phyloP scores from a whole-genome alignment of 2,888 invertebrate genomes.

The Oegoconia quadripuncta region DNA sequence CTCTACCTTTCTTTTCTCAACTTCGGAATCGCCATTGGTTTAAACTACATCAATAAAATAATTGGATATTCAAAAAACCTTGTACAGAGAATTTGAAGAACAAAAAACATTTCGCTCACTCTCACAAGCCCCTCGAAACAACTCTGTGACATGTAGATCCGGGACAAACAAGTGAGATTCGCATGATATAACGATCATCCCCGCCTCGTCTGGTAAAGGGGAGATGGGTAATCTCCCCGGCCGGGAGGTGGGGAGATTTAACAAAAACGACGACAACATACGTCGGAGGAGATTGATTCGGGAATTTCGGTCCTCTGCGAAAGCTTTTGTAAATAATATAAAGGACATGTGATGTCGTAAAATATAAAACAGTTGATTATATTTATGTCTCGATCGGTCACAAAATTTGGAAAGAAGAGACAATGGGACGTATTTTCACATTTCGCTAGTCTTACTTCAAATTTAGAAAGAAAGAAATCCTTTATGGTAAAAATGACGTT shows the following conservation, averaged over 20 bases:
- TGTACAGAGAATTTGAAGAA: conserved; percentile 10
- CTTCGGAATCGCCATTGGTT: too few species aligned
- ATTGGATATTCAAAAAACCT: too few species aligned
- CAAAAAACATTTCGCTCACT: conserved; percentile 23
- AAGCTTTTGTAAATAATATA: conserved; percentile 6
- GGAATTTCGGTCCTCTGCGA: conserved; percentile 20
- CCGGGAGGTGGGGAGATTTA: conserved; percentile 24
- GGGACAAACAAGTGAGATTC: conserved; percentile 30
- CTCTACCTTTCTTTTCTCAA: too few species aligned
- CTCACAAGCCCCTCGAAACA: conserved; percentile 16
- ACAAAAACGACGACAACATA: conserved; percentile 32
- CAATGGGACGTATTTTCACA: too few species aligned
- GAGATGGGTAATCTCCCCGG: not conserved
- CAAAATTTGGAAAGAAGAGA: too few species aligned
- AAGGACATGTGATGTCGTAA: not conserved
- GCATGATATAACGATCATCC: conserved; percentile 30
- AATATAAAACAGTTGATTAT: too few species aligned
- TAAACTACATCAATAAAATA: too few species aligned
- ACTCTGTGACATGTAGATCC: conserved; percentile 29
- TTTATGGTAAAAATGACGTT: too few species aligned
- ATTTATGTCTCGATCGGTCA: too few species aligned
- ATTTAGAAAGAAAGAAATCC: too few species aligned
- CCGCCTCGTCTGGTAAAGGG: conserved; percentile 9
- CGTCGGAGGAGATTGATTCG: conserved; percentile 33
- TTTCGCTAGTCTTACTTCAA: too few species aligned